Evolutionary conservation across 2,113 vertebrate species (phyloP).

Genomic region (Pontoporia blainvillei): DNA sequence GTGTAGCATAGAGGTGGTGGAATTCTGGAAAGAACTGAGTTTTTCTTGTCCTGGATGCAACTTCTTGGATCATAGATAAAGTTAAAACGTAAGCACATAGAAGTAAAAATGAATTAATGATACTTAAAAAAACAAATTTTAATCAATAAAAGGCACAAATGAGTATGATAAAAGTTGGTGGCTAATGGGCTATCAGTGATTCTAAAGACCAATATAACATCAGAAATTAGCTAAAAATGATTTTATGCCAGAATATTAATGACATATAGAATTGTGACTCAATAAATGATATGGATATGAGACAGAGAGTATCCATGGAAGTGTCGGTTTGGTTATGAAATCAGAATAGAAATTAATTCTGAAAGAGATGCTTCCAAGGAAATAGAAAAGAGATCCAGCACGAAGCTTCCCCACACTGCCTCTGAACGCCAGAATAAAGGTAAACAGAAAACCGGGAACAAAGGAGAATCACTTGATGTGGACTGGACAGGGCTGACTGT

Average conservation of each 20-base stretch:
- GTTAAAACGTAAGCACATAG: background rate
- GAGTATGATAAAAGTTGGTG: background rate
- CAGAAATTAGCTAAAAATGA: background rate
- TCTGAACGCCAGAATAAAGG: background rate
- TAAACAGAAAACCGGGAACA: background rate
- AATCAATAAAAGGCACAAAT: background rate
- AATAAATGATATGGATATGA: background rate
- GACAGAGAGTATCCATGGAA: background rate
- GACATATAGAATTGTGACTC: background rate
- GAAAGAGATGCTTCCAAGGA: background rate
- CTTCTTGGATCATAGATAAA: background rate
- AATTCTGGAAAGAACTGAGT: background rate
- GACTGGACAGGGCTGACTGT: background rate
- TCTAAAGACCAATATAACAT: background rate
- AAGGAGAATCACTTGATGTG: background rate
- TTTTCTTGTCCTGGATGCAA: background rate
- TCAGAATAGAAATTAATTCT: background rate
- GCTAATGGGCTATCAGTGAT: background rate
- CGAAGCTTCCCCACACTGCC: background rate
- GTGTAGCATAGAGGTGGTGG: background rate
- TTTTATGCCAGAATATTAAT: background rate
- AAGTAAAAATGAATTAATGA: background rate
- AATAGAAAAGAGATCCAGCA: background rate
- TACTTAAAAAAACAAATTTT: background rate
- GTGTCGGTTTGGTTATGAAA: background rate